Evolutionary conservation across 2,113 vertebrate genomes (phyloP), one percentile per base, ranked within the genome.

Genomic region (Gymnobelideus leadbeateri): DNA sequence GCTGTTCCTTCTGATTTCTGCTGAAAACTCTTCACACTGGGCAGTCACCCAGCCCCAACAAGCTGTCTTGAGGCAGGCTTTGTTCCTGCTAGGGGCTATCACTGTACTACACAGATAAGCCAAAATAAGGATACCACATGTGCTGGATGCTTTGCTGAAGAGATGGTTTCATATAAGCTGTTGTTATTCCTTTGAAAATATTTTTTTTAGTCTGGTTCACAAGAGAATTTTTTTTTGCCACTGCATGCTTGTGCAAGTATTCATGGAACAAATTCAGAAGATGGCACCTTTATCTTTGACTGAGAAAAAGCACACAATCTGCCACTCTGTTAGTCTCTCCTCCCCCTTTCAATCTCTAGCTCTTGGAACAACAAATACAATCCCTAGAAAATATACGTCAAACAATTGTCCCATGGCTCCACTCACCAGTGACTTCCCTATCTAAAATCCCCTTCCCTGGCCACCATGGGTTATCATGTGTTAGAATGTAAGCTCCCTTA

Each of bases 1-100:
- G 95, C 93, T 97, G 96, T 92, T 96, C 93, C 93, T 97, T 96
- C 90, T 92, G 68, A 93, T 91, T 94, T 91, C 31, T 28, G 94
- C 89, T 91, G 91, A 61, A 97, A 96, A 96, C 90, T 96, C 94
- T 96, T 97, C 93, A 96, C 50, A 84, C 10, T 57, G 51, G n/a
- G 50, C 91, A 92, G 53, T 89, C 51, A 97, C 93, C 91, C 51
- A 94, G 96, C 43, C 55, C 49, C 94, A 96, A 93, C 93, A 95
- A 89, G 95, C 53, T 95, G 92, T 53, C 57, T 94, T 55, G 91
- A 47, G 0, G 68, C 92, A 95, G 94, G 23, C 77, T 96, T 95
- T 95, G 91, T 91, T 97, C 90, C 91, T 94, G 26, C 94, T 92
- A 89, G 91, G 51, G n/a, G 54, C 55, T 90, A 95, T 92, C 94